A percentile compares a stretch with the other conserved stretches of the same genome.
These are phyloP conservation scores for Graptemys geographica DNA, from an alignment of 2,797 vertebrate genomes.

Conservation along the genomic window DNA sequence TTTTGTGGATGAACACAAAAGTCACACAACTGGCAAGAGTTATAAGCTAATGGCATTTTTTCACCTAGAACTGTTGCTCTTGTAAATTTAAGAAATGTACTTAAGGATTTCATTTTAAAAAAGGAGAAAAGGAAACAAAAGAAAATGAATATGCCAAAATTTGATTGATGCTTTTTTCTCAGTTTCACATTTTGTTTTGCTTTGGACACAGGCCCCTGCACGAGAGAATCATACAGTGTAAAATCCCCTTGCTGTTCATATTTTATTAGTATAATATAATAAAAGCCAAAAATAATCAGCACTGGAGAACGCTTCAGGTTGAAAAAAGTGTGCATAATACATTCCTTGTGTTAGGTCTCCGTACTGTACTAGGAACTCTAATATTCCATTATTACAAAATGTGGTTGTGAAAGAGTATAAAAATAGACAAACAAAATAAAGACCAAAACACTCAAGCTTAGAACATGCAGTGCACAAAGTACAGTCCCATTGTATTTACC, in stretches of 20 bases:
- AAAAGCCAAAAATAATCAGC: constrained; percentile 73
- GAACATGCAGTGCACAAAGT: constrained; percentile 63
- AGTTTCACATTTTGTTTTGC: neutral
- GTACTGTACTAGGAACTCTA: constrained; percentile 49
- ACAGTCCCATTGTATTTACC: constrained; percentile 66
- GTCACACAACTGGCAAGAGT: neutral
- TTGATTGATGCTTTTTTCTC: neutral
- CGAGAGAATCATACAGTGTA: constrained; percentile 28
- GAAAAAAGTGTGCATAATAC: constrained; percentile 57
- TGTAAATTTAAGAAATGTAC: neutral
- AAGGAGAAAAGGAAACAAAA: neutral
- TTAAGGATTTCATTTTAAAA: constrained; percentile 14
- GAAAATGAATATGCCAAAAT: neutral
- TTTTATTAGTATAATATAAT: constrained; percentile 58
- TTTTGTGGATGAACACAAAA: neutral
- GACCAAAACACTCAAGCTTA: constrained; percentile 63
- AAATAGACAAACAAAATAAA: constrained; percentile 73
- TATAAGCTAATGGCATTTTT: neutral
- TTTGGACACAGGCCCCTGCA: neutral
- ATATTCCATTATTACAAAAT: constrained; percentile 72
- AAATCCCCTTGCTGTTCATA: neutral
- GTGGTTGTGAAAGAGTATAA: constrained; percentile 64
- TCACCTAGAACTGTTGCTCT: neutral
- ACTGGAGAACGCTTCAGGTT: constrained; percentile 35
- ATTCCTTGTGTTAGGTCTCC: constrained; percentile 59